Percentiles rank a stretch among this genome's conserved stretches.
phyloP scores from a whole-genome alignment of 2,888 invertebrate genomes.

The Julus scanicus region DNA sequence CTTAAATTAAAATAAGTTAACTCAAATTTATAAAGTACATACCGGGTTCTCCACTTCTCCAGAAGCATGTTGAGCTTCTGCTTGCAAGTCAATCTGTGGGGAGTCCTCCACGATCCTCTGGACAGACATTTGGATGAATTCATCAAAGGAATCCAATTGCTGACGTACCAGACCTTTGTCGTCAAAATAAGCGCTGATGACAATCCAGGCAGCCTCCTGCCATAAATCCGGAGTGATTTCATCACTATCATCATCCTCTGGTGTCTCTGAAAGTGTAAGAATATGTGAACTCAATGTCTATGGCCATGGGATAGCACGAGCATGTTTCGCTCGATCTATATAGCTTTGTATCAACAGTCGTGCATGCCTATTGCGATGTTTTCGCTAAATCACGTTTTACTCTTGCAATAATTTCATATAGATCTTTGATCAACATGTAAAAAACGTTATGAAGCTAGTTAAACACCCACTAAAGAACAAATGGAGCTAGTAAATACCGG shows the following conservation, averaged over 20 bases:
- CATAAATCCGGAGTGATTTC: conserved; percentile 98
- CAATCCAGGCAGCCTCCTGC: conserved; percentile 99
- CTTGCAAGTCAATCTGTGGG: conserved; percentile 94
- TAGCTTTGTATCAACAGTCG: not conserved
- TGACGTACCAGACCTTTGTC: conserved; percentile 99
- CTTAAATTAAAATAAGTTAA: not conserved
- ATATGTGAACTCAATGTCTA: not conserved
- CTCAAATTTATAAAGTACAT: conserved; percentile 62
- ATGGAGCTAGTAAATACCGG: not conserved
- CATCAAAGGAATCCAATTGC: conserved; percentile 99
- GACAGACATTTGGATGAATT: conserved; percentile 99
- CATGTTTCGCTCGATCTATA: not conserved
- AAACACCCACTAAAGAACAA: not conserved
- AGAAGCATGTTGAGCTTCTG: conserved; percentile 96
- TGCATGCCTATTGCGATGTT: too few relatives aligned
- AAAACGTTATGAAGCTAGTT: too few relatives aligned
- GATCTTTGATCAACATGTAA: too few relatives aligned
- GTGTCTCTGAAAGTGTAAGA: conserved; percentile 57
- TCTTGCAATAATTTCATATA: not conserved
- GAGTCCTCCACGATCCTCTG: conserved; percentile 99
- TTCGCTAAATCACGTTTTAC: not conserved
- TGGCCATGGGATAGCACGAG: not conserved
- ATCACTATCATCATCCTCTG: conserved; percentile 87
- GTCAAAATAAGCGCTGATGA: conserved; percentile 99
- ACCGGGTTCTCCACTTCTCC: conserved; percentile 91